phyloP scores from a whole-genome alignment of 2,888 invertebrate genomes.

The Portevinia maculata region DNA sequence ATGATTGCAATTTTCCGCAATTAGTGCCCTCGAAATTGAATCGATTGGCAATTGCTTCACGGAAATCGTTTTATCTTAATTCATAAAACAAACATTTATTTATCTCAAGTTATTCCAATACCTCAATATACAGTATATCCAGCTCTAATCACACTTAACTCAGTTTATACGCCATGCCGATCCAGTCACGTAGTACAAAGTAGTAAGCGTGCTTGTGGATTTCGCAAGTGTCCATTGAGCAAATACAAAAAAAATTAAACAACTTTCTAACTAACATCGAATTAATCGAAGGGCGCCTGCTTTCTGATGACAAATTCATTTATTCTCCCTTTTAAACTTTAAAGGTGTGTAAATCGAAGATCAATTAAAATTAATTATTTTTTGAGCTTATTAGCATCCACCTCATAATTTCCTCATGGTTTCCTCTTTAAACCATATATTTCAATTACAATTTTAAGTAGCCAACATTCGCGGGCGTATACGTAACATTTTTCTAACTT shows the following conservation, averaged over 20 bases:
- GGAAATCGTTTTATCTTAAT: background rate
- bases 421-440: background rate
- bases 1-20: constrained; percentile 7
- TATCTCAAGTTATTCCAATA: constrained; percentile 17
- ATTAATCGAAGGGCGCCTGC: no score
- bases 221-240: constrained; percentile 37
- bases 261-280: no score
- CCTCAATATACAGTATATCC: background rate
- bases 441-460: background rate
- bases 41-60: background rate
- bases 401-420: background rate
- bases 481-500: constrained; percentile 26
- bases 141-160: background rate
- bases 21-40: constrained; percentile 5
- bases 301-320: no score
- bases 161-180: background rate
- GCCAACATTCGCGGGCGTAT: constrained; percentile 38
- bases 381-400: background rate
- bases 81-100: constrained; percentile 31
- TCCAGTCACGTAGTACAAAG: constrained; percentile 13
- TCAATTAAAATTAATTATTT: no score
- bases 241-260: background rate
- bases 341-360: no score
- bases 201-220: constrained; percentile 19
- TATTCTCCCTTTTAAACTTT: no score